Evolutionary conservation across 1,140 invertebrate genomes (phyloP), one percentile per base, ranked within the genome.

Genomic region (Lordiphosa collinella): DNA sequence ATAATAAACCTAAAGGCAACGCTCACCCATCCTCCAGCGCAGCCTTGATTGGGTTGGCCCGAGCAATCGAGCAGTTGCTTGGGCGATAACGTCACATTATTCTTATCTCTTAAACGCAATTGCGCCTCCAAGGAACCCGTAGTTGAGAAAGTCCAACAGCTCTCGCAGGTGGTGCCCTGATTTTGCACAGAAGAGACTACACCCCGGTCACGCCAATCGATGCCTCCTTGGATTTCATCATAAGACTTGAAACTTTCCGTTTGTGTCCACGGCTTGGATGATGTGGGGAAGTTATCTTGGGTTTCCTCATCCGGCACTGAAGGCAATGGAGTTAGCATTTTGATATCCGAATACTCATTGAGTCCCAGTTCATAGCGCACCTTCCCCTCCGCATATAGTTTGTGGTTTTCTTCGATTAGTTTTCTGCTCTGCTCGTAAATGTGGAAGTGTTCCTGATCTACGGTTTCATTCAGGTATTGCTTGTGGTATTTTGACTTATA

Each of bases 81-180:
- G 89, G 97, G 96, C 59, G 95, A 96, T 0, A 98, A 91, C 2
- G 94, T 94, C 0, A 96, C 90, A 2, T 98, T 89, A 37, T 90
- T 89, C 22, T 91, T 90, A 25, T 89, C 90, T 47, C 91, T 91
- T 18, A n/a, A n/a, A n/a, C n/a, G n/a, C n/a, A n/a, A n/a, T n/a
- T n/a, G n/a, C n/a, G n/a, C n/a, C n/a, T n/a, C n/a, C n/a, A n/a
- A n/a, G n/a, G n/a, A n/a, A n/a, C n/a, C n/a, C n/a, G n/a, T n/a
- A n/a, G n/a, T n/a, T 61, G 95, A 95, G 90, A 99, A 98, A 57
- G 96, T 93, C 96, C 96, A 98, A 90, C 96, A 98, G 1, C 95
- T 96, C 32, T 96, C 96, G 90, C 97, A 98, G 2, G 41, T 14
- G 73, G 3, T 18, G 0, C 61, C 95, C 91, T 98, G 97, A 90